Evolutionary conservation across 2,888 invertebrate species (phyloP), one percentile per base, ranked within the genome.

Genomic region (Ormyrus nitidulus): DNA sequence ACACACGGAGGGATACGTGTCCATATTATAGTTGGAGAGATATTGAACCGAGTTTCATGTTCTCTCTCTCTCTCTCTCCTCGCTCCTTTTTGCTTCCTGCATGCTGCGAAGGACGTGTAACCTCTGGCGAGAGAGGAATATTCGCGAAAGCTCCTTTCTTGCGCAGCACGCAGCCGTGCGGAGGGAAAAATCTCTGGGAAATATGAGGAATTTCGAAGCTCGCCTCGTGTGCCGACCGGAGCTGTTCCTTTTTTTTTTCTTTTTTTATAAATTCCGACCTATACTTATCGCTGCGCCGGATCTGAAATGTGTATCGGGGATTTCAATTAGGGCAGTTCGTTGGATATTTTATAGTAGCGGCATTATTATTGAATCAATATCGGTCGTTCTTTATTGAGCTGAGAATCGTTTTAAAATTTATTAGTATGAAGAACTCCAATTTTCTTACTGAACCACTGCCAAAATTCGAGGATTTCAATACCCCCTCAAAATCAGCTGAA

Each of bases 1-100:
- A 48, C 68, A 70, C 56, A 70, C 73, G 9, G 62, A 34, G 65
- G 71, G 62, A 77, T 83, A 82, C 83, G 83, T 83, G 85, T 85
- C 85, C 85, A 86, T 85, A 87, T 87, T 87, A 87, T 86, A 86
- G 84, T 84, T 75, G 83, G 84, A 84, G 83, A 84, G 84, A 85
- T 85, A 85, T 85, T 84, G 82, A 82, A 85, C 85, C 77, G 83
- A 82, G 81, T 84, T 83, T 83, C 83, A 82, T 84, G 83, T 83
- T 83, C 80, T 84, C 34, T 4, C 34, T 34, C 34, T 34, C 34
- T 34, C 34, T 34, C 34, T 34, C 83, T 82, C 80, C 80, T 79
- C 76, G 13, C 70, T 77, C 75, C 34, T 71, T 71, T 78, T 81
- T 81, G 70, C 75, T 75, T 68, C 74, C 65, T 78, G 75, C 78